Percentiles rank a stretch among this genome's conserved stretches.
Conservation (phyloP, 2,113 vertebrate genomes). For the Upupa epops region DNA sequence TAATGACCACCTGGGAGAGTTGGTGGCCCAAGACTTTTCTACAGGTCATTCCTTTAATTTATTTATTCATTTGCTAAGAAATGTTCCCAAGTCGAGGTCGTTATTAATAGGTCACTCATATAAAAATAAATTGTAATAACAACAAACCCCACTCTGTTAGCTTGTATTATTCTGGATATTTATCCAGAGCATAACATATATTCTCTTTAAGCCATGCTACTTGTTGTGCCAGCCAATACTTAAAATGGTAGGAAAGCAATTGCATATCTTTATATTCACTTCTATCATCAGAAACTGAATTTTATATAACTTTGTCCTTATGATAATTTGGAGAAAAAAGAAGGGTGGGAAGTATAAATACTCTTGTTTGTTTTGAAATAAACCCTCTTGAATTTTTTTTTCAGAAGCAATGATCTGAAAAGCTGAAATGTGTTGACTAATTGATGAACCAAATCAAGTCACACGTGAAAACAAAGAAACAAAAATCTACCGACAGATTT, state of each 20-base stretch:
- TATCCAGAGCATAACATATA: background rate
- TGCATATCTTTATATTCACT: background rate
- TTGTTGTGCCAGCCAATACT: background rate
- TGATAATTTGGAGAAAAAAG: background rate
- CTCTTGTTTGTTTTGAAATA: background rate
- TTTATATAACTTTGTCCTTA: background rate
- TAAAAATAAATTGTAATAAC: background rate
- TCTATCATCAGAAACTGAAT: background rate
- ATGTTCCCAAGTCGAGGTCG: background rate
- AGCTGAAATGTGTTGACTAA: background rate
- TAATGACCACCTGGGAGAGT: conserved; percentile 14
- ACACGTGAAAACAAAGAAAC: background rate
- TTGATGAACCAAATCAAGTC: background rate
- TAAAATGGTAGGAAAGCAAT: background rate
- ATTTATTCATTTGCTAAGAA: conserved; percentile 23
- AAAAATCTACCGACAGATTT: background rate
- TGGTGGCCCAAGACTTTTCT: conserved; percentile 7
- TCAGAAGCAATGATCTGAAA: background rate
- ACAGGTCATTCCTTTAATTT: conserved; percentile 3
- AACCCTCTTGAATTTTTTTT: background rate
- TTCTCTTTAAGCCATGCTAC: background rate
- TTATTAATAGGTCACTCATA: background rate
- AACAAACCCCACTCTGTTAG: background rate
- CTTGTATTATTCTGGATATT: background rate
- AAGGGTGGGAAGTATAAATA: background rate